phyloP scores from a whole-genome alignment of 2,888 invertebrate species.

The Cerastis leucographa region DNA sequence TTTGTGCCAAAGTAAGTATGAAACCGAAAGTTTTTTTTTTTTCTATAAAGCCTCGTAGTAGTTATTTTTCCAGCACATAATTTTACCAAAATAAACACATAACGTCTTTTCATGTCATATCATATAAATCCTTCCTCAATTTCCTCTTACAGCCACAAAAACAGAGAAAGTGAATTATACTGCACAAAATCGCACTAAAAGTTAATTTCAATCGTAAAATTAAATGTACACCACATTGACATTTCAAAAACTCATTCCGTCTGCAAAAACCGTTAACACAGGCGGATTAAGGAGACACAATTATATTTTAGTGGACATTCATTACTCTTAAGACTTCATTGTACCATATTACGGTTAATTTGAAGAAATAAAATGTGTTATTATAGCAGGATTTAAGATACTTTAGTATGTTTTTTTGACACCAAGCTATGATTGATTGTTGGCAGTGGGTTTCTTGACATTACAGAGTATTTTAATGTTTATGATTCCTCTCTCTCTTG shows the following conservation, averaged over 20 bases:
- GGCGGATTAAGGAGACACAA: conserved; percentile 58
- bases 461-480: not conserved
- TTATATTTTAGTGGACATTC: conserved; percentile 59
- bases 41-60: too few species aligned
- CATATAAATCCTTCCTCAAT: not conserved
- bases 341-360: conserved; percentile 41
- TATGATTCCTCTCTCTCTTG: not conserved
- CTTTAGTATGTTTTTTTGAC: conserved; percentile 7
- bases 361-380: conserved; percentile 35
- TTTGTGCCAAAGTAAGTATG: too few species aligned
- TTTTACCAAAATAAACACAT: too few species aligned
- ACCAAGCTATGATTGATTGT: conserved; percentile 15
- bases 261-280: conserved; percentile 38
- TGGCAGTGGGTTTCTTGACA: not conserved
- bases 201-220: conserved; percentile 59
- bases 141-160: conserved; percentile 10
- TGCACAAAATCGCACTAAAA: conserved; percentile 37
- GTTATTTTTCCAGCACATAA: too few species aligned
- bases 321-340: conserved; percentile 61
- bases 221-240: conserved; percentile 58
- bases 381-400: conserved; percentile 22
- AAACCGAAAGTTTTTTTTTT: too few species aligned
- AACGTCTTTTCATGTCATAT: not conserved
- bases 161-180: conserved; percentile 40
- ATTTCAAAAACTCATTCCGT: conserved; percentile 59